These are phyloP conservation scores for Cheilosia grossa DNA, from an alignment of 2,888 invertebrate species.

Conservation along the genomic window DNA sequence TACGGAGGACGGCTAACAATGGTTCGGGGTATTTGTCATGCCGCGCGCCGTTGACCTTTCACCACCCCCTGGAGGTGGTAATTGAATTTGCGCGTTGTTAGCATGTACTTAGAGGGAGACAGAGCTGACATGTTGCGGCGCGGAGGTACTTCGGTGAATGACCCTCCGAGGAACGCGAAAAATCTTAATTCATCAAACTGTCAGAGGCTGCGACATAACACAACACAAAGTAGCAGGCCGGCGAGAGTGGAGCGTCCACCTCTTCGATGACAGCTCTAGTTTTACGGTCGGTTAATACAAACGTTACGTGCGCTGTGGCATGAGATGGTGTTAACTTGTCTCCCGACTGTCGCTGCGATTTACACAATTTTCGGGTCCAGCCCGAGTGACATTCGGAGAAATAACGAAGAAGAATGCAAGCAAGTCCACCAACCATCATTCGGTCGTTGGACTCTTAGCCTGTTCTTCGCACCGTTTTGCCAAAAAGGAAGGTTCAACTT, in stretches of 20 bases:
- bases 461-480: neutral
- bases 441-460: conserved; percentile 65
- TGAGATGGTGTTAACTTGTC: conserved; percentile 74
- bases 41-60: conserved; percentile 41
- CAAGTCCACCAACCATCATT: conserved; percentile 46
- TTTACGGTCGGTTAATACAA: conserved; percentile 74
- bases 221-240: conserved; percentile 53
- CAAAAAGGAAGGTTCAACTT: conserved; percentile 47
- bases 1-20: conserved; percentile 49
- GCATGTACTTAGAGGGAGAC: conserved; percentile 8
- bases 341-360: conserved; percentile 70
- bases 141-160: conserved; percentile 40
- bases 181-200: conserved; percentile 75
- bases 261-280: conserved; percentile 71
- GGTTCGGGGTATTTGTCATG: conserved; percentile 45
- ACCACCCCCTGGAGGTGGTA: conserved; percentile 55
- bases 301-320: conserved; percentile 62
- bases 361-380: conserved; percentile 69
- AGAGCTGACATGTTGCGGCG: neutral
- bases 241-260: conserved; percentile 17
- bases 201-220: conserved; percentile 64
- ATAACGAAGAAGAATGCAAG: conserved; percentile 63
- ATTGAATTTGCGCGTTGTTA: conserved; percentile 64
- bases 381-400: conserved; percentile 67
- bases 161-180: conserved; percentile 55